Evolutionary conservation across 2,888 invertebrate genomes (phyloP), one percentile per base, ranked within the genome.

Genomic region (Eupeodes luniger): DNA sequence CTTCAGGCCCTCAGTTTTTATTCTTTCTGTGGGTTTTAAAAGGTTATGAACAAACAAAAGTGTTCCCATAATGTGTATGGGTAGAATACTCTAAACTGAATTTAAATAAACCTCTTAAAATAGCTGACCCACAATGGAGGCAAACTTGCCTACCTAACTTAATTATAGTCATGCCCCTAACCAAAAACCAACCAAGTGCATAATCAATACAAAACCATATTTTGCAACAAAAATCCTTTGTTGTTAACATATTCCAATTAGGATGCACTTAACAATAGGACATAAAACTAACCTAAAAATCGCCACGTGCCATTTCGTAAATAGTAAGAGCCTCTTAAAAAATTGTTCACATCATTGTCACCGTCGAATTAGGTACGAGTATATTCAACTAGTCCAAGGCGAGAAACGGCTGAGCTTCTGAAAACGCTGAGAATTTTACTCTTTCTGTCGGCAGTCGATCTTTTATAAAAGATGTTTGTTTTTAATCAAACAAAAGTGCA

Each of bases 181-280:
- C 40, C 40, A 67, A 40, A 47, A 51, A 47, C 78, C 62, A 69
- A 16, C 4, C 36, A 44, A 47, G 49, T 36, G 40, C 27, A 72
- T 7, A 67, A n/a, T 47, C 11, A 27, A 67, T 34, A 75, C 14
- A 70, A 75, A 87, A 83, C 83, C 84, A 83, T 83, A 84, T 87
- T 83, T 80, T 83, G 87, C 80, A 80, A 70, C 87, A 70, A 49
- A 86, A 77, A 87, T 67, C 83, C 66, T 72, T 80, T 83, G 84
- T 80, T 83, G 72, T 47, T 9, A 83, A 67, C 87, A 83, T 83
- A 87, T 80, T 87, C 72, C 86, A 79, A 87, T 72, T 66, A 67
- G 51, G 67, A 76, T 77, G 49, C 62, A 66, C 87, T 87, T 53
- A 12, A 40, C 61, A 69, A 77, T 80, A 62, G 76, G 80, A 80